phyloP scores from a whole-genome alignment of 2,888 invertebrate species.

The Acrobasis suavella region DNA sequence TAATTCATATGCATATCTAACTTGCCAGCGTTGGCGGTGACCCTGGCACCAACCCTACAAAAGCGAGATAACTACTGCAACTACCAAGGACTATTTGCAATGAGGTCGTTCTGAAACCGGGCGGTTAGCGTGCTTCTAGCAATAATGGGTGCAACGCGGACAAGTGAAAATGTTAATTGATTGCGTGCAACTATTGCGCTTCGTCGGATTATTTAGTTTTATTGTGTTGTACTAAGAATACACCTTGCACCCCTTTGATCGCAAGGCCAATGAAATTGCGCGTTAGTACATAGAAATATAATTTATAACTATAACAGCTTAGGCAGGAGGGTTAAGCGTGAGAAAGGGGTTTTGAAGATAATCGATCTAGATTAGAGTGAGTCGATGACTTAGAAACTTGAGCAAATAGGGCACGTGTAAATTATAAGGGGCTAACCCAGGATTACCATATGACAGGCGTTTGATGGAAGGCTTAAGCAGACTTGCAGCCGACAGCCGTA shows the following conservation, averaged over 20 bases:
- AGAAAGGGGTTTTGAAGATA: slow-evolving; percentile 46
- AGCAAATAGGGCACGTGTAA: slow-evolving; percentile 43
- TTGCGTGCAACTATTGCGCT: slow-evolving; percentile 40
- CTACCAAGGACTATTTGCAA: slow-evolving; percentile 32
- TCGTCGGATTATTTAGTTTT: slow-evolving; percentile 38
- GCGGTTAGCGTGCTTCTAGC: slow-evolving; percentile 51
- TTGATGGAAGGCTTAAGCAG: too few relatives aligned
- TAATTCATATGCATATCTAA: slow-evolving; percentile 59
- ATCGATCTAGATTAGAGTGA: slow-evolving; percentile 46
- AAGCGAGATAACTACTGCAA: slow-evolving; percentile 45
- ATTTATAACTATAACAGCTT: slow-evolving; percentile 43
- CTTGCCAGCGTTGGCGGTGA: slow-evolving; percentile 55
- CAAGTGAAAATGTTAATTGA: slow-evolving; percentile 51
- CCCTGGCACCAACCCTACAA: slow-evolving; percentile 44
- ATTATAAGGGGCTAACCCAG: slow-evolving; percentile 26
- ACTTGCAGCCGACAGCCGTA: too few relatives aligned
- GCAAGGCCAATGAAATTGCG: slow-evolving; percentile 55
- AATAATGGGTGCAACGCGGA: slow-evolving; percentile 46
- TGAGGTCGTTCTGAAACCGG: slow-evolving; percentile 43
- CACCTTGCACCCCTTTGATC: slow-evolving; percentile 56
- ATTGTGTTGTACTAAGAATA: slow-evolving; percentile 46
- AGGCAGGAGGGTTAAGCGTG: slow-evolving; percentile 43
- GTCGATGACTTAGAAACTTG: slow-evolving; percentile 44
- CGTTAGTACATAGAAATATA: slow-evolving; percentile 43
- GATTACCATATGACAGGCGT: too few relatives aligned